A percentile compares a stretch with the other conserved stretches of the same genome.
phyloP scores from a whole-genome alignment of 2,797 vertebrate species.

The Coranthus polyacanthus region DNA sequence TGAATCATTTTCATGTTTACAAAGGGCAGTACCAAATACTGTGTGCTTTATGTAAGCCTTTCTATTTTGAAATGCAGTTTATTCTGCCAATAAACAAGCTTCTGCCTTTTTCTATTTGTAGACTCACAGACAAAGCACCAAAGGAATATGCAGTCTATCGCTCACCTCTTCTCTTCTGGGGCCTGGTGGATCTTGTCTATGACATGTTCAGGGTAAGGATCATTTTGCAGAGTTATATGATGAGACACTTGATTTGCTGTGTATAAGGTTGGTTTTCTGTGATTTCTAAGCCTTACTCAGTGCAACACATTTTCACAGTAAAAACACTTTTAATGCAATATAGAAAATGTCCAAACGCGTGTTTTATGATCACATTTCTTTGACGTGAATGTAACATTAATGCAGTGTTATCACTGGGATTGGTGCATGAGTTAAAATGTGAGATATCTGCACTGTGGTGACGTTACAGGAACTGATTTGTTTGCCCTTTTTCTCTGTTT shows the following conservation, averaged over 20 bases:
- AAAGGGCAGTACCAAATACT: no score
- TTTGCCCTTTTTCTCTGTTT: background rate
- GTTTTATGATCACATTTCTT: background rate
- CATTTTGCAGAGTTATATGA: no score
- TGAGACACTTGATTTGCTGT: no score
- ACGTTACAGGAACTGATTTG: background rate
- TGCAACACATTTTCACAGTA: no score
- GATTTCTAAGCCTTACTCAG: background rate
- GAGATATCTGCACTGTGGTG: background rate
- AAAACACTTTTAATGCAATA: no score
- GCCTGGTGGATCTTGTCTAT: slow-evolving; percentile 97
- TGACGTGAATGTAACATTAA: background rate
- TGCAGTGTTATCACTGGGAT: background rate
- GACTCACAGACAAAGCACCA: slow-evolving; percentile 93
- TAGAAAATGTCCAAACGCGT: no score
- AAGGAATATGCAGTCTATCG: slow-evolving; percentile 96
- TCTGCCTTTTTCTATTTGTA: slow-evolving; percentile 63
- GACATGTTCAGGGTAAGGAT: slow-evolving; percentile 95
- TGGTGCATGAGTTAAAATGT: background rate
- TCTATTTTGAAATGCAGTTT: background rate
- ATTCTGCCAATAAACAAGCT: no score
- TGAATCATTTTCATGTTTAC: no score
- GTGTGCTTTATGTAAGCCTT: no score
- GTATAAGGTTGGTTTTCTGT: background rate
- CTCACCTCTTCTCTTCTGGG: slow-evolving; percentile 98